Conservation (phyloP, 1,140 invertebrate species). For the Lanistes nyassanus region DNA sequence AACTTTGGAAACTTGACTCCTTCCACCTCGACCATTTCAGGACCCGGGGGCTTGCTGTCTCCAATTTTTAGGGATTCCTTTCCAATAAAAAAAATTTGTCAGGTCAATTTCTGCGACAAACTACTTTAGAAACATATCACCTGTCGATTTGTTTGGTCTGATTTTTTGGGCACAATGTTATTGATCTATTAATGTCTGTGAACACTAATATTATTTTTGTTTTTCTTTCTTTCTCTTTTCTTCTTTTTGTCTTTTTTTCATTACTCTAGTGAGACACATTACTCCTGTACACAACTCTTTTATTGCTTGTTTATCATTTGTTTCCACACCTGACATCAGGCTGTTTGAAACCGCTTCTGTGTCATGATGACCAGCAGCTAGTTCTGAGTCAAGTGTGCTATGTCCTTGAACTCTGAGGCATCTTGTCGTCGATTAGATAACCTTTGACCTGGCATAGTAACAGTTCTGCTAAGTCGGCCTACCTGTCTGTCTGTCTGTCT, state of each 20-base stretch:
- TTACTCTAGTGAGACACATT: not conserved
- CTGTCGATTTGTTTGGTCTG: not conserved
- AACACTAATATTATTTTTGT: not conserved
- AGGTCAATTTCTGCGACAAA: not conserved
- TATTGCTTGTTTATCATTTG: not conserved
- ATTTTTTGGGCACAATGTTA: not conserved
- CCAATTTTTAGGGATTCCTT: not conserved
- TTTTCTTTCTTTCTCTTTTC: constrained; percentile 4
- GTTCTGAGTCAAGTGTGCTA: no score
- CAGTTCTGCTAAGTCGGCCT: not conserved
- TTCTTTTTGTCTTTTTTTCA: not conserved
- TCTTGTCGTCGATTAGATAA: no score
- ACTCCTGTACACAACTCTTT: not conserved
- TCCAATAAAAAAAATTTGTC: not conserved
- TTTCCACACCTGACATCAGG: not conserved
- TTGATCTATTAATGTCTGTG: not conserved
- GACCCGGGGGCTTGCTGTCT: not conserved
- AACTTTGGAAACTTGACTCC: constrained; percentile 1
- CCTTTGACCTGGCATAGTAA: not conserved
- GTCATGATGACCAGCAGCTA: not conserved
- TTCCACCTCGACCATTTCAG: not conserved
- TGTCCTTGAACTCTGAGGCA: no score
- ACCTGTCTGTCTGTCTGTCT: no score
- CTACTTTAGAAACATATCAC: no score
- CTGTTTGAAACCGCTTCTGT: not conserved